A percentile compares a stretch with the other conserved stretches of the same genome.
Evolutionary conservation across 1,140 invertebrate genomes (phyloP).

Genomic region (Asbolus verrucosus): DNA sequence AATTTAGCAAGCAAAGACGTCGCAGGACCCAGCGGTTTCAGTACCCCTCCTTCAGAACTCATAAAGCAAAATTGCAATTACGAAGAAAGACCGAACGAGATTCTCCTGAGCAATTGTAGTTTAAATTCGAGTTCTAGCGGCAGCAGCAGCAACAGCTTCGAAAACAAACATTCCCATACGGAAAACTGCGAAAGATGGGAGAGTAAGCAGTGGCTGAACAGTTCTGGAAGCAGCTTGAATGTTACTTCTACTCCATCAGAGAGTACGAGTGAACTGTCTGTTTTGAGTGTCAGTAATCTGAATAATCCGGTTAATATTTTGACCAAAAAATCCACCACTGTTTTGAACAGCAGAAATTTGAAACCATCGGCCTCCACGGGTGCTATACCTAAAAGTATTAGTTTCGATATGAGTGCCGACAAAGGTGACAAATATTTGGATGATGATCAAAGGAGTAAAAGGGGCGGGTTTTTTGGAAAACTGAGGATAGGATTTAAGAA

Average conservation of each 20-base stretch:
- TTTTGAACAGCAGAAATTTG: slow-evolving; percentile 40
- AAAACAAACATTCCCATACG: slow-evolving; percentile 56
- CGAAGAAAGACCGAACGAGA: slow-evolving; percentile 58
- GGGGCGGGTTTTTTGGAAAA: slow-evolving; percentile 75
- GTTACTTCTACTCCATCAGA: slow-evolving; percentile 61
- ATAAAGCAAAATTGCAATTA: slow-evolving; percentile 49
- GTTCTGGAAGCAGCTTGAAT: slow-evolving; percentile 60
- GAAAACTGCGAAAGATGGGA: slow-evolving; percentile 60
- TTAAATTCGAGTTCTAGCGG: slow-evolving; percentile 63
- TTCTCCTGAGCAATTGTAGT: slow-evolving; percentile 63
- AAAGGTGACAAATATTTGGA: slow-evolving; percentile 77
- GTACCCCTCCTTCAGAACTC: slow-evolving; percentile 8
- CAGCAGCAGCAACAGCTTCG: slow-evolving; percentile 61
- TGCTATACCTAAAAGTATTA: slow-evolving; percentile 91
- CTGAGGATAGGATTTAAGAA: slow-evolving; percentile 77
- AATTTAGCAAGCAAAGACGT: no score
- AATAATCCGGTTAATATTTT: slow-evolving; percentile 44
- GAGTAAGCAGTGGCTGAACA: slow-evolving; percentile 61
- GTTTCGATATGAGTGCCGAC: slow-evolving; percentile 91
- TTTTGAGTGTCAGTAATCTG: slow-evolving; percentile 57
- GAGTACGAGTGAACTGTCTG: slow-evolving; percentile 60
- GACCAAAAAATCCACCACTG: slow-evolving; percentile 45
- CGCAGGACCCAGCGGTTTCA: slow-evolving; percentile 58
- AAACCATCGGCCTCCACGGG: slow-evolving; percentile 78
- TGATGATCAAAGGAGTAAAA: slow-evolving; percentile 72